Percentiles rank a stretch among this genome's conserved stretches.
These are phyloP conservation scores for Diacarnus erythraeanus DNA, from an alignment of 37 sponge, comb jelly and placozoan genomes.

Conservation along the genomic window DNA sequence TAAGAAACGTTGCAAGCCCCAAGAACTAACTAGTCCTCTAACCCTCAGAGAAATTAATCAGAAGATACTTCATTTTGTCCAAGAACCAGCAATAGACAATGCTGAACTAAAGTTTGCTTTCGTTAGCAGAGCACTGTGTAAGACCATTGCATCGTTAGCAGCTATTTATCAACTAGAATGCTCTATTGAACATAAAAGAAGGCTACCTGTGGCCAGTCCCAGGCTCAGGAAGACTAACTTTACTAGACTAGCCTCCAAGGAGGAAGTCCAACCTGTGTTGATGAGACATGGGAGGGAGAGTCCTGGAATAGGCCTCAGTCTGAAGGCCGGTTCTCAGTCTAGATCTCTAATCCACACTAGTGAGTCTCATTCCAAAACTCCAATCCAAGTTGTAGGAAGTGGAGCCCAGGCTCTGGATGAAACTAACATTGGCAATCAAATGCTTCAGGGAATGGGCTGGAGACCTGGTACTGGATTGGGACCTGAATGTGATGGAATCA, in stretches of 20 bases:
- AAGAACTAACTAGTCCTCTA: not conserved
- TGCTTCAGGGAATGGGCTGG: constrained; percentile 79
- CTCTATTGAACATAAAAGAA: constrained; percentile 8
- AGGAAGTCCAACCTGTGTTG: constrained; percentile 44
- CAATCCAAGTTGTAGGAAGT: not conserved
- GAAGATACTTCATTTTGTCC: constrained; percentile 36
- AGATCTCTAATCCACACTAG: not conserved
- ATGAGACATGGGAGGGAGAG: constrained; percentile 21
- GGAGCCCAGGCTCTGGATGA: constrained; percentile 30
- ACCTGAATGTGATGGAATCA: constrained; percentile 47
- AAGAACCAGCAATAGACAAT: not conserved
- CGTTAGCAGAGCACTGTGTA: constrained; percentile 46
- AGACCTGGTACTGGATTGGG: constrained; percentile 71
- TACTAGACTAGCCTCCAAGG: constrained; percentile 32
- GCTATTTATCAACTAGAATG: constrained; percentile 36
- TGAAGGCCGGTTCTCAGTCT: not conserved
- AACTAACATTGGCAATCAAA: constrained; percentile 50
- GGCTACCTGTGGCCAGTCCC: constrained; percentile 34
- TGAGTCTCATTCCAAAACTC: not conserved
- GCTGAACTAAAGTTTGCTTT: constrained; percentile 37
- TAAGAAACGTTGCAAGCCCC: constrained; percentile 37
- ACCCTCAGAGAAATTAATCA: constrained; percentile 54
- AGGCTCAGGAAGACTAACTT: constrained; percentile 33
- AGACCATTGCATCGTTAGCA: constrained; percentile 37
- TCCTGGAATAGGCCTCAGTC: not conserved